Percentiles rank a stretch among this genome's conserved stretches.
Evolutionary conservation across 2,797 vertebrate species (phyloP).

Genomic region (Huso huso): DNA sequence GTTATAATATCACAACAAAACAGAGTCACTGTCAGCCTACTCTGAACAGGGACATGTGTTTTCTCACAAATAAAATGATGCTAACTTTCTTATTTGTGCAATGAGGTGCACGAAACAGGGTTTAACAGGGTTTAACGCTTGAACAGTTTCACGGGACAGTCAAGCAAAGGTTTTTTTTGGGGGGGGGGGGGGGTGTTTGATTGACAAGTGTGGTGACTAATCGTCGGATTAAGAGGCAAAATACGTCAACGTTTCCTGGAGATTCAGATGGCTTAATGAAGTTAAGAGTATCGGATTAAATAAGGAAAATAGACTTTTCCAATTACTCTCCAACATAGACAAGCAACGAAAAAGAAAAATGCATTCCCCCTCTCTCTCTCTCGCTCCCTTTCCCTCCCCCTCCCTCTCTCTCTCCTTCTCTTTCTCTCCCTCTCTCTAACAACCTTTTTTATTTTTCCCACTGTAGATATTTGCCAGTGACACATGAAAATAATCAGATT

Average conservation of each 20-base stretch:
- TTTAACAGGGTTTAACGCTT: not conserved
- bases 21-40: not conserved
- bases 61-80: no score
- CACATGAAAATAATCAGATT: no score
- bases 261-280: constrained; percentile 14
- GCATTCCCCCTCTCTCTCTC: not conserved
- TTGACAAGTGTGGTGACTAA: constrained; percentile 33
- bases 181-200: constrained; percentile 8
- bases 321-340: not conserved
- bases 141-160: not conserved
- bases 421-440: not conserved
- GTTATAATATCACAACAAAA: constrained; percentile 4
- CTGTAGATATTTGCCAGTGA: no score
- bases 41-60: no score
- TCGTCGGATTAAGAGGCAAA: constrained; percentile 31
- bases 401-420: not conserved
- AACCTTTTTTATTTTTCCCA: no score
- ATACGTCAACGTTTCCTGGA: constrained; percentile 19
- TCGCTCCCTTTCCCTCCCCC: not conserved
- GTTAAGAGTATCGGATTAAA: constrained; percentile 34
- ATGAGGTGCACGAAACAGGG: not conserved
- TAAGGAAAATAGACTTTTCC: constrained; percentile 21
- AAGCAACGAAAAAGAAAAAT: not conserved
- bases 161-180: constrained; percentile 15
- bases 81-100: no score